Base-by-base conservation (phyloP, 2,113 vertebrate species). In the Hemiprocne comata region DNA sequence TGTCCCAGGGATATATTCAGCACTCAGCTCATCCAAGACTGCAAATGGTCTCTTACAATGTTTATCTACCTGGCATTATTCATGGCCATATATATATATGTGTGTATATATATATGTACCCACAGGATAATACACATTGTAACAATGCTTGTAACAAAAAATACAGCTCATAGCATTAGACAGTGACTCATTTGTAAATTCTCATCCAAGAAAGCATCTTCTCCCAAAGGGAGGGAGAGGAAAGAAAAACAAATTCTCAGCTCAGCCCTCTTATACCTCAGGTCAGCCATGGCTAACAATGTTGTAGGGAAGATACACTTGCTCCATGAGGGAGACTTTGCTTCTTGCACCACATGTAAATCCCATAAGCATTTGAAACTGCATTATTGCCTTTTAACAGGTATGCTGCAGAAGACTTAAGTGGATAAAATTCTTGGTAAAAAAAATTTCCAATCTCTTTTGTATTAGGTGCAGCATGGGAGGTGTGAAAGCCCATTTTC, bases 161-260 rank as follows among this genome's bases (percentile, higher is more conserved):
- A 79, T 57, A 97, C 61, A 96, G 87, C 76, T 91, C 76, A 64
- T 17, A 95, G 66, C 91, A 96, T 97, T 85, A 94, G 55, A 97
- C 85, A 84, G 82, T 46, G 72, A 96, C 93, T 90, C 70, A 80
- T 88, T 95, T 72, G 85, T 90, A 95, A 94, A 87, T 89, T 85
- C 80, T 85, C 57, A 95, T 97, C 85, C 74, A 90, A 70, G 87
- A 87, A 91, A 86, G 72, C 65, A 50, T 89, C 87, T 77, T 91
- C 95, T 95, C 88, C 87, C 94, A 92, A 94, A 96, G 57, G 55
- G 73, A 96, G 82, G 78, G 50, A 92, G 60, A 89, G 48, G 77
- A 90, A 94, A 87, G 96, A 92, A 94, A 93, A 71, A 65, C 89
- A 95, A 91, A 79, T 90, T 93, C 92, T 96, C 93, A 96, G 93